These are phyloP conservation scores for Campylomormyrus numenius DNA, from an alignment of 2,113 vertebrate species.

Conservation along the genomic window DNA sequence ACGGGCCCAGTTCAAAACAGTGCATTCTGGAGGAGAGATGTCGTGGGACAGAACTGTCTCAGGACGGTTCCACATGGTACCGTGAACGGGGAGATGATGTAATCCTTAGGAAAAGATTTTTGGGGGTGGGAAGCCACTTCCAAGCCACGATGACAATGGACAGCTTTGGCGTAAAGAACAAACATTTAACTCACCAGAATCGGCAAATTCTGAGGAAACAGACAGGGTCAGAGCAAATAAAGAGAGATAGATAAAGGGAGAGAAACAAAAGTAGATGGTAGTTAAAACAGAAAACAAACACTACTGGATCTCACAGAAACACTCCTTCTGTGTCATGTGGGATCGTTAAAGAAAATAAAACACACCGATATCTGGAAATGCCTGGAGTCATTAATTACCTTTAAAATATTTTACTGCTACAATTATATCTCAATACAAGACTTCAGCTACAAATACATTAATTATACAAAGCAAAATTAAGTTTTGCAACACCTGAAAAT, in stretches of 20 bases:
- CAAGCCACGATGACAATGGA: conserved; percentile 49
- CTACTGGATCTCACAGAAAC: conserved; percentile 13
- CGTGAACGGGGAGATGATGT: conserved; percentile 24
- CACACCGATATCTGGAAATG: background rate
- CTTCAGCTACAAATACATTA: background rate
- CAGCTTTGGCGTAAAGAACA: conserved; percentile 40
- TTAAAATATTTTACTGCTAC: background rate
- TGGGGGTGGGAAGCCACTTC: conserved; percentile 33
- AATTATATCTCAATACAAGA: background rate
- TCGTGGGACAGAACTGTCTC: background rate
- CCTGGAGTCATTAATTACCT: background rate
- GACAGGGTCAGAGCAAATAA: conserved; percentile 41
- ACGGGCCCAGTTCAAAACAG: background rate
- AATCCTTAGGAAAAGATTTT: conserved; percentile 24
- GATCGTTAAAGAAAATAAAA: background rate
- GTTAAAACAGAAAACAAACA: conserved; percentile 36
- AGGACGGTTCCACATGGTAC: background rate
- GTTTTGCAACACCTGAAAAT: background rate
- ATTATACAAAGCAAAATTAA: background rate
- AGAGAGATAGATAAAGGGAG: conserved; percentile 31
- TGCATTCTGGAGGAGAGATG: background rate
- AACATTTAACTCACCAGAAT: conserved; percentile 68
- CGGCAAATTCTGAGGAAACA: conserved; percentile 71
- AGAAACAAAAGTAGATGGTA: conserved; percentile 44
- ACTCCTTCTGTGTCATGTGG: background rate